These are phyloP conservation scores for Heteractis magnifica DNA, from an alignment of 92 coral and sea anemone species.

Conservation along the genomic window DNA sequence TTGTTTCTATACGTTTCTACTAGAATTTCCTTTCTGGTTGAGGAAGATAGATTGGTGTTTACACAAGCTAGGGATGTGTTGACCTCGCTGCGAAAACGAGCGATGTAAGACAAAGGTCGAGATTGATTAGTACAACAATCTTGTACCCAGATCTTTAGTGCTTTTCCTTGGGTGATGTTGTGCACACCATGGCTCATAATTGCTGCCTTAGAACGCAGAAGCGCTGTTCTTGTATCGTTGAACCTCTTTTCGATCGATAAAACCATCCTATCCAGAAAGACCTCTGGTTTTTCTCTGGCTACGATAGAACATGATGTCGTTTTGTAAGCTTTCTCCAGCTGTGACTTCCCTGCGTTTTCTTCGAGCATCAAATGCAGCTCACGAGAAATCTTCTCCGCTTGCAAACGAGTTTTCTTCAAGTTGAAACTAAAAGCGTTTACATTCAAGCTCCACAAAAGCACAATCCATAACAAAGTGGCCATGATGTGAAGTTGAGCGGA, in stretches of 20 bases:
- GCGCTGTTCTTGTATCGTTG: conserved; percentile 3
- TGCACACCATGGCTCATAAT: neutral
- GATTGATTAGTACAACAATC: neutral
- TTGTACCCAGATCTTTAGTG: too few relatives aligned
- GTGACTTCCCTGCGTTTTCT: neutral
- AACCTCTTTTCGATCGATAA: conserved; percentile 2
- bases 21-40: neutral
- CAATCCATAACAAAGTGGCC: neutral
- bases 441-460: neutral
- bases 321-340: conserved; percentile 20
- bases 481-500: neutral
- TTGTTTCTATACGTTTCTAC: conserved; percentile 34
- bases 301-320: neutral
- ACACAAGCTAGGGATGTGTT: conserved; percentile 22
- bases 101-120: neutral
- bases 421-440: neutral
- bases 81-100: conserved; percentile 13
- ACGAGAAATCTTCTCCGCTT: conserved; percentile 2
- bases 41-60: neutral
- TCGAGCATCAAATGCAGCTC: conserved; percentile 4
- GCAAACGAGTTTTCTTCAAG: neutral
- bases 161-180: neutral
- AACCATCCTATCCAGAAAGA: neutral
- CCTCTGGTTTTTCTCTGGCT: neutral
- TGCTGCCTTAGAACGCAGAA: neutral